Conservation (phyloP, 2,797 vertebrate genomes). For the Hyperoplus immaculatus region DNA sequence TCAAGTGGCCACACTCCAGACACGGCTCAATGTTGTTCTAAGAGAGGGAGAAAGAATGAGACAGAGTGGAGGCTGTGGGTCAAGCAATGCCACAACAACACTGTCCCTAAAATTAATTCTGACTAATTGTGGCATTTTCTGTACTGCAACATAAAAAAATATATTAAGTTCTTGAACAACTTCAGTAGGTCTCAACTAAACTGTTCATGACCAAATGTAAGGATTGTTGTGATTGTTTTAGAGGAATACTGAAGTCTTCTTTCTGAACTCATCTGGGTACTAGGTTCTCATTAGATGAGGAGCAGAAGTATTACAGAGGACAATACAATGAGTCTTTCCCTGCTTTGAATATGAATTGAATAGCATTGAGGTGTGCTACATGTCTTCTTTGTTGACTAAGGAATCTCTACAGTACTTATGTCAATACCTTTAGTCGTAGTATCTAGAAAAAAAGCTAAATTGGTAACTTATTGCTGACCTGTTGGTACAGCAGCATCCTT, state of each 20-base stretch:
- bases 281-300: not conserved
- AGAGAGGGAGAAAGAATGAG: constrained; percentile 30
- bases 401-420: not conserved
- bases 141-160: too few species aligned
- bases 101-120: not conserved
- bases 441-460: not conserved
- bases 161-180: not conserved
- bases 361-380: not conserved
- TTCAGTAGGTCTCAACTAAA: not conserved
- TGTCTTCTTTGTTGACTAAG: not conserved
- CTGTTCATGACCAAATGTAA: not conserved
- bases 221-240: not conserved
- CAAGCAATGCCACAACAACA: not conserved
- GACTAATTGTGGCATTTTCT: not conserved
- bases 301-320: too few species aligned
- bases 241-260: not conserved
- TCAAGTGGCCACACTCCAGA: constrained; percentile 93
- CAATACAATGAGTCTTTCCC: not conserved
- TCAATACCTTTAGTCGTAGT: not conserved
- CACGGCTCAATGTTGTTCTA: constrained; percentile 94
- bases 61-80: constrained; percentile 14
- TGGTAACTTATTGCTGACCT: not conserved
- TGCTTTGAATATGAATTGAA: not conserved
- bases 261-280: not conserved
- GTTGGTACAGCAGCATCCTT: not conserved